These are phyloP conservation scores for Boleophthalmus pectinirostris DNA, from an alignment of 2,113 vertebrate species.

Conservation along the genomic window DNA sequence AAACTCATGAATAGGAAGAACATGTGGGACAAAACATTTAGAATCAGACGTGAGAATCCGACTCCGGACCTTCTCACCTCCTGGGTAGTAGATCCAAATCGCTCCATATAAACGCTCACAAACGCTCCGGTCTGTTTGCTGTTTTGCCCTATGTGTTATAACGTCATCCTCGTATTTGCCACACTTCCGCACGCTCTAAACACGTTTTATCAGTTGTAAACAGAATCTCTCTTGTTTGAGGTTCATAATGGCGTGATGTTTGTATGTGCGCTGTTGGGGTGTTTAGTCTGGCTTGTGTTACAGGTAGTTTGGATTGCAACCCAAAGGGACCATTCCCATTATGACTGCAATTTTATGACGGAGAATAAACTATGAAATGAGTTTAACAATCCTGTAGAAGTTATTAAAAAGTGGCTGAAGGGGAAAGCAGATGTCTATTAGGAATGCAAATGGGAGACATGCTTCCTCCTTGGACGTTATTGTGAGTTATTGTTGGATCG, in stretches of 20 bases:
- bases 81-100: not conserved
- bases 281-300: constrained; percentile 55
- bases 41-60: too few relatives aligned
- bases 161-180: constrained; percentile 54
- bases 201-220: constrained; percentile 59
- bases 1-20: too few relatives aligned
- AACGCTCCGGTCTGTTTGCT: constrained; percentile 29
- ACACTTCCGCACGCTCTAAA: constrained; percentile 57
- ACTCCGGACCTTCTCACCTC: not conserved
- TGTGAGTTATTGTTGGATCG: constrained; percentile 7
- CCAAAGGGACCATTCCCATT: constrained; percentile 24
- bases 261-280: constrained; percentile 40
- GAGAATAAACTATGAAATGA: constrained; percentile 32
- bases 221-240: constrained; percentile 61
- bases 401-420: constrained; percentile 15
- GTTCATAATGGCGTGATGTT: constrained; percentile 41
- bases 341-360: constrained; percentile 38
- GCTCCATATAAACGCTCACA: constrained; percentile 22
- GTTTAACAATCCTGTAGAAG: constrained; percentile 8
- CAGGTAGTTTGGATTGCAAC: constrained; percentile 43
- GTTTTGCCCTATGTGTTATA: constrained; percentile 42
- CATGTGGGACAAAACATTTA: too few relatives aligned
- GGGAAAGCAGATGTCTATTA: constrained; percentile 17
- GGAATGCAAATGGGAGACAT: constrained; percentile 3
- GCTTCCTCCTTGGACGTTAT: not conserved